A percentile compares a stretch with the other conserved stretches of the same genome.
These are phyloP conservation scores for Labeo catla DNA, from an alignment of 2,113 vertebrate species.

Conservation along the genomic window DNA sequence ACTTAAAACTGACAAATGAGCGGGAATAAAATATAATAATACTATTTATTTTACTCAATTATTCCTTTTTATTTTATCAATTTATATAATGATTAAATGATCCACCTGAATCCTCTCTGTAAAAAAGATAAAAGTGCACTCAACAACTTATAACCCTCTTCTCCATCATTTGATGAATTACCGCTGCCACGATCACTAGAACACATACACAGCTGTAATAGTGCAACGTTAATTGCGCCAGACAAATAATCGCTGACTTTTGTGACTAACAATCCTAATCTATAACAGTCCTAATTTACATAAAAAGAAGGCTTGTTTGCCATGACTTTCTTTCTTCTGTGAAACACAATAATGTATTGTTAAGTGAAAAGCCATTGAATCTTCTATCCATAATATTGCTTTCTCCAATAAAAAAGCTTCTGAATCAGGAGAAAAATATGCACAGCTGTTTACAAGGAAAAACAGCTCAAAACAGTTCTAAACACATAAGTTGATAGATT, in stretches of 20 bases:
- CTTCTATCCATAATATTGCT: background rate
- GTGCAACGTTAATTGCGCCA: background rate
- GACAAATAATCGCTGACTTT: background rate
- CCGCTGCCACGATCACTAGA: background rate
- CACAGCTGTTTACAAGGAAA: too few relatives aligned
- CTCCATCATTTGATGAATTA: slow-evolving; percentile 17
- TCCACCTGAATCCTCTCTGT: background rate
- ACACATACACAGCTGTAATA: background rate
- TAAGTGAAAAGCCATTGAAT: background rate
- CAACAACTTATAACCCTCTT: background rate
- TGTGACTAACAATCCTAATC: background rate
- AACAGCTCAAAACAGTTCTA: too few relatives aligned
- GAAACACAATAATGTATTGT: background rate
- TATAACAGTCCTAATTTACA: background rate
- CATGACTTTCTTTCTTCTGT: background rate
- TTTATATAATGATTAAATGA: background rate
- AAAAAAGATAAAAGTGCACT: background rate
- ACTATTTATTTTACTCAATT: background rate
- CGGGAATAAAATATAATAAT: background rate
- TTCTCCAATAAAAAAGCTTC: background rate
- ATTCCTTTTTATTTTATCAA: background rate
- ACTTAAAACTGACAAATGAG: background rate
- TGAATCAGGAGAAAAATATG: background rate
- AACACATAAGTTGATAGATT: too few relatives aligned
- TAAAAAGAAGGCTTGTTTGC: background rate